Conservation (phyloP, 2,113 vertebrate species). For the Oncorhynchus masou region DNA sequence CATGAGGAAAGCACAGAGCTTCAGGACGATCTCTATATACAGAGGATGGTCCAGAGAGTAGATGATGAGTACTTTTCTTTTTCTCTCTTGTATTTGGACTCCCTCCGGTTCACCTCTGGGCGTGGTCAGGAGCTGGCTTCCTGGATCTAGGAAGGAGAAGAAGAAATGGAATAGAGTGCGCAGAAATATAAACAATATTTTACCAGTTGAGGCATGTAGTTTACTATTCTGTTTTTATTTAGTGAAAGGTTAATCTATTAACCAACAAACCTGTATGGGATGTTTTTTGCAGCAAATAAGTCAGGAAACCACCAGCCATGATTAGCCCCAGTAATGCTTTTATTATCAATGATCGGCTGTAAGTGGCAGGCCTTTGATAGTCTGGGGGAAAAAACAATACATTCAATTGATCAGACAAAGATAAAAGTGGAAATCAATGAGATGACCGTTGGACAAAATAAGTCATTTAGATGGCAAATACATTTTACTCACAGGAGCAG, state of each 20-base stretch:
- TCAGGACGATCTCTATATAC: slow-evolving; percentile 86
- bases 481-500: slow-evolving; percentile 54
- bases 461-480: neutral
- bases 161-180: neutral
- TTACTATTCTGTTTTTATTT: slow-evolving; percentile 5
- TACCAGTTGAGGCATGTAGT: neutral
- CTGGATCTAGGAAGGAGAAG: slow-evolving; percentile 29
- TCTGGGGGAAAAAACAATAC: slow-evolving; percentile 20
- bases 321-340: slow-evolving; percentile 38
- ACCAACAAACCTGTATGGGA: slow-evolving; percentile 42
- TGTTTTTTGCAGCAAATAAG: slow-evolving; percentile 30
- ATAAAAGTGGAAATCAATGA: neutral
- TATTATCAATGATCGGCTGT: slow-evolving; percentile 20
- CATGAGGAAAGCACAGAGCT: slow-evolving; percentile 84
- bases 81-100: slow-evolving; percentile 39
- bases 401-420: neutral
- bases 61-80: slow-evolving; percentile 80
- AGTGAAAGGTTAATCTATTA: neutral
- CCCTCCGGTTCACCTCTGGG: slow-evolving; percentile 4
- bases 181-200: too few species aligned
- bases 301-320: slow-evolving; percentile 21
- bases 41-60: slow-evolving; percentile 89
- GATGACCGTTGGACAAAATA: neutral
- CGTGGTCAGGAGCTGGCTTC: neutral
- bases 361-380: slow-evolving; percentile 5